A percentile compares a stretch with the other conserved stretches of the same genome.
These are phyloP conservation scores for Scylla paramamosain DNA, from an alignment of 1,140 invertebrate species.

Conservation along the genomic window DNA sequence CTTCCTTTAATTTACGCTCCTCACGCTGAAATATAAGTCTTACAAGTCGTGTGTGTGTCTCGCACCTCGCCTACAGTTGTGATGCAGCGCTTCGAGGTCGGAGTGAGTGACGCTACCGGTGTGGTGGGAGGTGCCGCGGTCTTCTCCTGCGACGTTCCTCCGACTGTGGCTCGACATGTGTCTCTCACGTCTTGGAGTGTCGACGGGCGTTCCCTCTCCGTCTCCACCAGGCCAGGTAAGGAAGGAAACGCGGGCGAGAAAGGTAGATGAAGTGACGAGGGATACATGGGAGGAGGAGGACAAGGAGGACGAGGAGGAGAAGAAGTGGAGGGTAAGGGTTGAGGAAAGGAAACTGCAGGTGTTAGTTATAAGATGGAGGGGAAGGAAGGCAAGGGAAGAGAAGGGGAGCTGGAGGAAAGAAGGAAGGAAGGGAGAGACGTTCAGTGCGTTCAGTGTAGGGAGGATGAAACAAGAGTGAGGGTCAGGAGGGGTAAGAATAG, in stretches of 20 bases:
- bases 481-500: neutral
- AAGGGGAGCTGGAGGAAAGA: neutral
- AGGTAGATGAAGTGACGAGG: neutral
- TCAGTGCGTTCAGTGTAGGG: neutral
- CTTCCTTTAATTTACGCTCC: no score
- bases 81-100: conserved; percentile 71
- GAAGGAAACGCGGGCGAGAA: neutral
- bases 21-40: no score
- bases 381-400: neutral
- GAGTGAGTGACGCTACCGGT: conserved; percentile 64
- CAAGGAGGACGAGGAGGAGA: no score
- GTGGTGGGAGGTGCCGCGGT: conserved; percentile 65
- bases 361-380: neutral
- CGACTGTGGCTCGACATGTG: conserved; percentile 63
- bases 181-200: conserved; percentile 63
- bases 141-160: conserved; percentile 65
- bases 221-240: conserved; percentile 53
- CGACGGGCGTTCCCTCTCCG: conserved; percentile 50
- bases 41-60: no score
- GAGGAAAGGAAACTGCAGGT: neutral
- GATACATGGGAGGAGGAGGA: no score
- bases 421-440: neutral
- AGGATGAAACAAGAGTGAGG: neutral
- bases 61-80: conserved; percentile 26
- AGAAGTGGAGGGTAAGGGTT: neutral